A percentile compares a stretch with the other conserved stretches of the same genome.
Evolutionary conservation across 2,888 invertebrate genomes (phyloP).

Genomic region (Pachydiplax longipennis): DNA sequence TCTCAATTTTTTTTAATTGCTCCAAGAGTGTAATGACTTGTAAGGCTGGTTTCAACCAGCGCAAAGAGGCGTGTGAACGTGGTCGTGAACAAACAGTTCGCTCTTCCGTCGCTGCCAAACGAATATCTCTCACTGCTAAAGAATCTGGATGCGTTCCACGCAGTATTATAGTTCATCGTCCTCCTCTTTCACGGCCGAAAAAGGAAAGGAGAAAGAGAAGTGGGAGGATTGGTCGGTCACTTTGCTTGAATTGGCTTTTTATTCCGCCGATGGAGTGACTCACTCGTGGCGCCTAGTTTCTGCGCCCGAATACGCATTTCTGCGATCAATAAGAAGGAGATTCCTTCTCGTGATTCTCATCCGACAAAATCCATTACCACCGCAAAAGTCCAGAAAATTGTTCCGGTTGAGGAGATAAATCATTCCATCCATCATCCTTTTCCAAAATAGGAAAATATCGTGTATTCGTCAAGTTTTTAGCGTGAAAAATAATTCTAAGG

Average conservation of each 20-base stretch:
- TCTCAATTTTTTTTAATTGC: no score
- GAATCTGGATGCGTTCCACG: conserved; percentile 25
- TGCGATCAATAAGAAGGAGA: background rate
- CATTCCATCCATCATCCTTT: no score
- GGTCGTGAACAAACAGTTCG: background rate
- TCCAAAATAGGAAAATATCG: no score
- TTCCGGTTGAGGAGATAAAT: no score
- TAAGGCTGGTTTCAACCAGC: no score
- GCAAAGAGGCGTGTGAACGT: background rate
- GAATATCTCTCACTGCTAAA: background rate
- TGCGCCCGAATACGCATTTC: background rate
- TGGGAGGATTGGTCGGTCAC: background rate
- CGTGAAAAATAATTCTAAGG: no score
- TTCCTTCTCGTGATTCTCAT: background rate
- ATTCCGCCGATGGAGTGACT: background rate
- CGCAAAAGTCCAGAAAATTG: no score
- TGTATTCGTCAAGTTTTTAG: no score
- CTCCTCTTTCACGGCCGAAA: background rate
- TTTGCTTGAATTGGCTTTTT: background rate
- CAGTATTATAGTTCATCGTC: background rate
- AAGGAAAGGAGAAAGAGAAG: background rate
- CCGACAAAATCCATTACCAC: no score
- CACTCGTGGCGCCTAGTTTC: background rate
- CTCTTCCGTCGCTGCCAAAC: background rate
- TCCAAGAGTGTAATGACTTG: no score